These are phyloP conservation scores for Tamandua tetradactyla DNA, from an alignment of 2,797 vertebrate genomes.

Conservation along the genomic window DNA sequence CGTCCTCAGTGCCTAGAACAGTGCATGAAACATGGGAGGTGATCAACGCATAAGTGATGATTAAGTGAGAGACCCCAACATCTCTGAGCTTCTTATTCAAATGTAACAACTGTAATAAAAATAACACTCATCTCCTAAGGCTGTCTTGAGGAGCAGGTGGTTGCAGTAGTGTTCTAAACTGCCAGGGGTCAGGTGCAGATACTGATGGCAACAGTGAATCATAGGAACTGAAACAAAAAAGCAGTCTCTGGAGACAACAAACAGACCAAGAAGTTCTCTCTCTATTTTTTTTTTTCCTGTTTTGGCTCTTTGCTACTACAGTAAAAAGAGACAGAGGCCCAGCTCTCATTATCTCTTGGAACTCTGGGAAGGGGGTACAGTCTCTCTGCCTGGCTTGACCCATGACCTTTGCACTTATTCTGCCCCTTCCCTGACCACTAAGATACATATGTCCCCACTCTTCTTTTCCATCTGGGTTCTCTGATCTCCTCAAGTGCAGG, in stretches of 20 bases:
- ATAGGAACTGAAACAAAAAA: constrained; percentile 66
- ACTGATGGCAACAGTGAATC: not conserved
- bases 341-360: not conserved
- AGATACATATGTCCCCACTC: not conserved
- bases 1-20: not conserved
- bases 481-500: not conserved
- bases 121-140: not conserved
- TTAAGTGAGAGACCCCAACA: not conserved
- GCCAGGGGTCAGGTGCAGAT: constrained; percentile 18
- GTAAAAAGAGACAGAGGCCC: constrained; percentile 8
- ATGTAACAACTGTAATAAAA: not conserved
- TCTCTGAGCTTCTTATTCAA: not conserved
- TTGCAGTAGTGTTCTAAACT: not conserved
- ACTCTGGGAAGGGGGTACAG: no score
- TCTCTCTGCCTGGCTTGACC: not conserved
- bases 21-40: not conserved
- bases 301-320: not conserved
- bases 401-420: not conserved
- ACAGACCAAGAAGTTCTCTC: constrained; percentile 28
- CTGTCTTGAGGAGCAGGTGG: not conserved
- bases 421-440: not conserved
- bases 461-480: not conserved
- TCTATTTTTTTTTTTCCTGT: no score
- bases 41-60: not conserved
- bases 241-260: not conserved